Base-by-base conservation (phyloP, 2,888 invertebrate genomes). In the Tipula unca region DNA sequence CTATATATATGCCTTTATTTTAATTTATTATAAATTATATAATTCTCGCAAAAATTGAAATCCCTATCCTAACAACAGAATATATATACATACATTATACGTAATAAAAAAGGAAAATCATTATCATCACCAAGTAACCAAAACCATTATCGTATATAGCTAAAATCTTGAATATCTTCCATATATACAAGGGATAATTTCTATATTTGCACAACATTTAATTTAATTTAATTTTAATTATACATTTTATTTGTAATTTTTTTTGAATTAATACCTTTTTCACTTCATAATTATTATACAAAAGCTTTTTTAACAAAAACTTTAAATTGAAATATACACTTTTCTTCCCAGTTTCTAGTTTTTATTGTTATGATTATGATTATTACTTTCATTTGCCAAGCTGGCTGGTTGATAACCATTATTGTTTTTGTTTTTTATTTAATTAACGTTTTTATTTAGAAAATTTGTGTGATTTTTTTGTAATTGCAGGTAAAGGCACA, bases 141-240 rank as follows among this genome's bases (percentile, higher is more conserved):
- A 69, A 69, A 69, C 69, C 69, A 69, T 69, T 69, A 69, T 25
- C 25, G 48, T 48, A 48, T n/a, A 32, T 32, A 32, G 32, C 32
- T 32, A 32, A 4, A 2, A 2, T 20, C 10, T 69, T 69, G 3
- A 17, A 8, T 69, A 25, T 69, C 10, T 69, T 20, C 8, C 10
- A 10, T 69, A 69, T 10, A 25, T 69, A 10, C 8, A 69, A 69
- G 69, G 69, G 69, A 69, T 69, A 69, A 69, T 69, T 69, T 69
- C 69, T 69, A 10, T 69, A 69, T 69, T 69, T 69, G 69, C 69
- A 69, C 69, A 69, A 69, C 69, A 69, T 69, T 69, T 69, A 69
- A 69, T 69, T 69, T 69, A 69, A 69, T 69, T 69, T 69, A 69
- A 69, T 69, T 69, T 69, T 69, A 69, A 69, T 69, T 69, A 69